phyloP scores from a whole-genome alignment of 2,797 vertebrate species.

The Bovichtus variegatus region DNA sequence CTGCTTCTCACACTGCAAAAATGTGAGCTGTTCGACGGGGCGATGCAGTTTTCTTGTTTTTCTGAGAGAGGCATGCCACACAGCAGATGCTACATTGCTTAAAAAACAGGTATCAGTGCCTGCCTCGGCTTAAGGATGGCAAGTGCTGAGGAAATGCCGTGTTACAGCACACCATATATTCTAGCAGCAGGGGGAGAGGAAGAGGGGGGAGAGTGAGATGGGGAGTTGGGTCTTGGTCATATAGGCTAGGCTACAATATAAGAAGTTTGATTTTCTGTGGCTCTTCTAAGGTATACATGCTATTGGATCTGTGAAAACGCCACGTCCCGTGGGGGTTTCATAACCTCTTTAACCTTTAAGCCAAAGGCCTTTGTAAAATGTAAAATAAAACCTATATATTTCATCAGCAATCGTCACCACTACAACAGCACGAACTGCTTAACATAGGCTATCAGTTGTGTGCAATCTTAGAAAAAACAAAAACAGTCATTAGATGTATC shows the following conservation, averaged over 20 bases:
- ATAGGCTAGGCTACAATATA: conserved; percentile 61
- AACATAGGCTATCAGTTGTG: conserved; percentile 22
- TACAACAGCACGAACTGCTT: conserved; percentile 38
- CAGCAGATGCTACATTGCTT: conserved; percentile 57
- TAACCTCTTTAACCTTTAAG: conserved; percentile 73
- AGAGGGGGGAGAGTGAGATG: not conserved
- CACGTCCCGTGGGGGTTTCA: conserved; percentile 62
- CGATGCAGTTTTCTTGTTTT: conserved; percentile 48
- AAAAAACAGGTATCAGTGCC: conserved; percentile 71
- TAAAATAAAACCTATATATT: conserved; percentile 56
- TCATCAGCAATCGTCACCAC: conserved; percentile 44
- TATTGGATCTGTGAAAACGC: conserved; percentile 66
- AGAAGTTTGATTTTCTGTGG: conserved; percentile 68
- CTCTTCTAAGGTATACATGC: conserved; percentile 64
- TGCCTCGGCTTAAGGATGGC: conserved; percentile 65
- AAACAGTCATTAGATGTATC: conserved; percentile 27
- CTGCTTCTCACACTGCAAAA: conserved; percentile 68
- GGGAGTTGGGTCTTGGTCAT: conserved; percentile 46
- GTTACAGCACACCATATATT: conserved; percentile 70
- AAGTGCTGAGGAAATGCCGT: conserved; percentile 67
- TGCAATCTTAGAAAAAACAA: conserved; percentile 37
- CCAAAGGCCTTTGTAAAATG: conserved; percentile 65
- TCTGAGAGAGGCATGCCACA: conserved; percentile 35
- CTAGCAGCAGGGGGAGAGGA: conserved; percentile 36
- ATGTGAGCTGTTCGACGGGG: conserved; percentile 58